Percentiles rank a stretch among this genome's conserved stretches.
These are phyloP conservation scores for Papilio polytes DNA, from an alignment of 1,140 invertebrate genomes.

Conservation along the genomic window DNA sequence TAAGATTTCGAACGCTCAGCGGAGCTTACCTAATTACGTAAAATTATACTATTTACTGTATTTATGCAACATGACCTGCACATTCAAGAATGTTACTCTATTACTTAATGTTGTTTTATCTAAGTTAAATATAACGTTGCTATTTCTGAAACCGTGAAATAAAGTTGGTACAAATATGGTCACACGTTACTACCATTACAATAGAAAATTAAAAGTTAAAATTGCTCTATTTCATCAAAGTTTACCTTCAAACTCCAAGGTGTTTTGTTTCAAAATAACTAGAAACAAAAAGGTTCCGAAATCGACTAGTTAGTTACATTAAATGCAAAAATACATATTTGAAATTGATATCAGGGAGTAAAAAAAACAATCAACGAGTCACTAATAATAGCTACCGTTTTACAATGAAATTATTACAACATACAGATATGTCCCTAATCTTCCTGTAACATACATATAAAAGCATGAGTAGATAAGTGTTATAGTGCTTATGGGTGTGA, in stretches of 20 bases:
- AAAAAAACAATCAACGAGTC: too few relatives aligned
- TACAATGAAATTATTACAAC: too few relatives aligned
- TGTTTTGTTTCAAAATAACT: conserved; percentile 3
- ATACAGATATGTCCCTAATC: not conserved
- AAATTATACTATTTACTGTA: conserved; percentile 1
- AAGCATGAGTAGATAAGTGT: too few relatives aligned
- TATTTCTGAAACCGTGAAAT: not conserved
- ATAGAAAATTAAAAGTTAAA: conserved; percentile 5
- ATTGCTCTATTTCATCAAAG: conserved; percentile 8
- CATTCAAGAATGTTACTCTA: conserved; percentile 11
- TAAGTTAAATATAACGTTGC: not conserved
- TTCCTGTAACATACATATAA: not conserved
- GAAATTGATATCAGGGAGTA: too few relatives aligned
- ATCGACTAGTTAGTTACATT: not conserved
- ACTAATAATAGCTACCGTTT: too few relatives aligned
- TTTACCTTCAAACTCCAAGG: not conserved
- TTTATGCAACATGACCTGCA: conserved; percentile 14
- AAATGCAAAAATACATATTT: not conserved
- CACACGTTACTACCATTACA: conserved; percentile 5
- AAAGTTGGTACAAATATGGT: not conserved
- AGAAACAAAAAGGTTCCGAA: conserved; percentile 11
- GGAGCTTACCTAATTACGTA: not conserved
- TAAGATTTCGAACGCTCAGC: not conserved
- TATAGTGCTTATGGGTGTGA: not conserved
- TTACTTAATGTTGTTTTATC: conserved; percentile 8